Evolutionary conservation across 2,113 vertebrate genomes (phyloP), one percentile per base, ranked within the genome.

Genomic region (Vimba vimba): DNA sequence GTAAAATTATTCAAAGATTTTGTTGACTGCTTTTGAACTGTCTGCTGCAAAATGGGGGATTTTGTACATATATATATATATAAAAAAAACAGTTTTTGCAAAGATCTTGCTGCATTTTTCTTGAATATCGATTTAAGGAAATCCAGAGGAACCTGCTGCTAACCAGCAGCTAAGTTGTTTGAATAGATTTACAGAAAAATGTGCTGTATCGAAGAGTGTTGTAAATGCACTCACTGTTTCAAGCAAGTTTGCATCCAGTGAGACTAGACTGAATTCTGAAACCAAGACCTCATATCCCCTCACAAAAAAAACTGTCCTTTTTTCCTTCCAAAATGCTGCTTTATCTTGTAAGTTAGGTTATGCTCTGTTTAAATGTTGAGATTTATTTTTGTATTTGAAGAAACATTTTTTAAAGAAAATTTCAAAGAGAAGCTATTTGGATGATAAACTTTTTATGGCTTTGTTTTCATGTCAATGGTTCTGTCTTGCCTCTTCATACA

Each of bases 31-130:
- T 85, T 83, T 86, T 90, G 88, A 89, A 87, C 55, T 64, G 25
- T 85, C 76, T 69, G 83, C 86, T 88, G 78, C 87, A 87, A 90
- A 87, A n/a, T 92, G 91, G 89, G 82, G 85, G 66, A 87, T 88
- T 93, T 92, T 94, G 92, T 94, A 95, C 88, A 94, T 86, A 90
- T 60, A 84, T 83, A 69, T 39, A 39, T 39, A 83, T 4, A 33
- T 0, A 45, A 43, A 82, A 83, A 77, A 83, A 52, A 27, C 10
- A 85, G 90, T 93, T 89, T 73, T 66, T 89, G 81, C 27, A 84
- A 84, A 33, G 45, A 75, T 75, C 74, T 86, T 79, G 80, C 79
- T 86, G 82, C 82, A 60, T 77, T 82, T 83, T 89, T 87, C 75
- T 88, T 77, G 36, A 36, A 86, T 75, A 81, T 62, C 17, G 5